A percentile compares a stretch with the other conserved stretches of the same genome.
Evolutionary conservation across 2,113 vertebrate genomes (phyloP).

Genomic region (Progne subis): DNA sequence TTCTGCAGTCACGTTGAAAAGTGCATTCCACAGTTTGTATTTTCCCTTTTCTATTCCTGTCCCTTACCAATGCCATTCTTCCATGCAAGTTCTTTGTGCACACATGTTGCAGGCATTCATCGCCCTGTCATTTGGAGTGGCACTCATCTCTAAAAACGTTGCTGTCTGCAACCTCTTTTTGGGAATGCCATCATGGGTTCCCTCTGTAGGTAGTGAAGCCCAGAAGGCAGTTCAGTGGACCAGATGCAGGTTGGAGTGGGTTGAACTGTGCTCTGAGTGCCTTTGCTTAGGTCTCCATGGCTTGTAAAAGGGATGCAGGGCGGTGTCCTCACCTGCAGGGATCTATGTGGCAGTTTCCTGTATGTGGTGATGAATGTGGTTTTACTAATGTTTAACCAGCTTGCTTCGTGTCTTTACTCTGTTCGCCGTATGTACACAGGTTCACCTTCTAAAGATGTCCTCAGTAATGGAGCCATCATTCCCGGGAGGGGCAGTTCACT

Average conservation of each 20-base stretch:
- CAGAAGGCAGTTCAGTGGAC: neutral
- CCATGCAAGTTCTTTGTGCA: neutral
- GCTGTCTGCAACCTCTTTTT: neutral
- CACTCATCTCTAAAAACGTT: neutral
- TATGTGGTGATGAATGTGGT: neutral
- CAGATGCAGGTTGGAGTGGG: neutral
- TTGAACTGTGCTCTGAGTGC: neutral
- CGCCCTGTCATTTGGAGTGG: neutral
- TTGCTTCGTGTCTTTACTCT: neutral
- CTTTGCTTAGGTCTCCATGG: neutral
- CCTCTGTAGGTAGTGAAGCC: neutral
- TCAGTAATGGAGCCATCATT: neutral
- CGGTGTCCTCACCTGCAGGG: neutral
- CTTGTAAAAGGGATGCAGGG: neutral
- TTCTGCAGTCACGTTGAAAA: neutral
- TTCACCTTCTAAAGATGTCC: neutral
- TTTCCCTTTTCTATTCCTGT: neutral
- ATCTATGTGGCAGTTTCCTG: neutral
- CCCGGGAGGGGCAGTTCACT: neutral
- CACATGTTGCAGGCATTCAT: neutral
- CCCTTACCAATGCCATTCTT: neutral
- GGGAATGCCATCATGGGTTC: neutral
- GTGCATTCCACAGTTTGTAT: neutral
- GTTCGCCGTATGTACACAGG: rapidly evolving
- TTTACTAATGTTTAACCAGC: neutral